Evolutionary conservation across 2,888 invertebrate species (phyloP), one percentile per base, ranked within the genome.

Genomic region (Metopia argyrocephala): DNA sequence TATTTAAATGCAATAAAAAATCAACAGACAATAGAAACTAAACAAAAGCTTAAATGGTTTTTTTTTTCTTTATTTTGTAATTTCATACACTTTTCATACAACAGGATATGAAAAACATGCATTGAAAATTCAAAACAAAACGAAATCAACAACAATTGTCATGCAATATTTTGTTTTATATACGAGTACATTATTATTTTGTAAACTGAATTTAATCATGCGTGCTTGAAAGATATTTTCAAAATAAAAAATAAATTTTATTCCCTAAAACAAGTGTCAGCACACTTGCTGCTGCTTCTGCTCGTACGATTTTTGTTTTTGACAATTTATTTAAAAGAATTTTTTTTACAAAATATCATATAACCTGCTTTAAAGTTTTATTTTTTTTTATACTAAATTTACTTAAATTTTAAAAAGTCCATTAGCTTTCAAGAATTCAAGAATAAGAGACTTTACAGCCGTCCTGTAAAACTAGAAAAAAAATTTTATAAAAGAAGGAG

Each of bases 81-180:
- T 66, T 70, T 71, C 50, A 52, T 25, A 31, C 27, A 20, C 3
- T 45, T 69, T 62, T 59, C 71, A 48, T 76, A 71, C 31, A 74
- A 69, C 76, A 78, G 78, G 78, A 81, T 81, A 81, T 78, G 69
- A 57, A 64, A 81, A 3, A 12, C 78, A 78, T 78, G 69, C 61
- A 65, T 76, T 59, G 54, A 50, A 45, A 12, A 50, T 46, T 5
- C 62, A 62, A 15, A 52, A 54, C 46, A 20, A 38, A 38, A 54
- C 78, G n/a, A n/a, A 28, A 12, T 15, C 46, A 28, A 18, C n/a
- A n/a, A 31, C 5, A 54, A 38, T 38, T 38, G 38, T 38, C 38
- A 38, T 38, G 38, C 38, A 38, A 38, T 38, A 12, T 15, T 38
- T 38, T 38, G 9, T 38, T 3, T 38, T 15, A 48, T 18, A 5